Evolutionary conservation across 2,888 invertebrate species (phyloP).

Genomic region (Heliconius sara): DNA sequence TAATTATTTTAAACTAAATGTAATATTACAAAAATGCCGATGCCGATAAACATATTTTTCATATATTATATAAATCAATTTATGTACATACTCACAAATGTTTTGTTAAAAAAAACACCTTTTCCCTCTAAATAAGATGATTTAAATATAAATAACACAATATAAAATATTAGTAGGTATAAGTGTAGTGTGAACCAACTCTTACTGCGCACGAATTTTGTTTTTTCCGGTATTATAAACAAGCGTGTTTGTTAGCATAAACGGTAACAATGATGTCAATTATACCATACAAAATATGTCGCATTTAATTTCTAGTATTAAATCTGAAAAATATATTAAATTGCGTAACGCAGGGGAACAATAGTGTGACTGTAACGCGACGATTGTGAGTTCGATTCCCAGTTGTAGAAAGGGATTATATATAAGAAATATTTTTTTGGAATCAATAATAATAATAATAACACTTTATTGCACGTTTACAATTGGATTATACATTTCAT

Average conservation of each 20-base stretch:
- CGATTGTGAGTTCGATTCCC: too few species aligned
- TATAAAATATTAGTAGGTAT: neutral
- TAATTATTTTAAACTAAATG: too few species aligned
- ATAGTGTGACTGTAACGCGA: too few species aligned
- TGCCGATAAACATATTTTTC: neutral
- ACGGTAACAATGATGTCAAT: neutral
- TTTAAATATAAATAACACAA: neutral
- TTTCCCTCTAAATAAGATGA: neutral
- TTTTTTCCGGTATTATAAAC: constrained; percentile 57
- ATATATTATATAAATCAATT: too few species aligned
- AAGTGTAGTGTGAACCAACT: constrained; percentile 36
- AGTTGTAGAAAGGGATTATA: too few species aligned
- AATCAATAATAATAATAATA: too few species aligned
- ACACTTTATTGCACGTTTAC: too few species aligned
- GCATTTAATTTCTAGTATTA: neutral
- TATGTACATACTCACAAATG: too few species aligned
- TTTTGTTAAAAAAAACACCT: neutral
- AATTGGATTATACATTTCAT: too few species aligned
- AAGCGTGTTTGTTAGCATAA: neutral
- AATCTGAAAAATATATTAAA: neutral
- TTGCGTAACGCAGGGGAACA: too few species aligned
- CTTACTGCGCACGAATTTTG: constrained; percentile 38
- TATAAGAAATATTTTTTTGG: too few species aligned
- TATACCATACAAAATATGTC: neutral
- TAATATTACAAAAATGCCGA: neutral